Percentiles rank a stretch among this genome's conserved stretches.
These are phyloP conservation scores for Baryphthengus martii DNA, from an alignment of 2,113 vertebrate genomes.

Conservation along the genomic window DNA sequence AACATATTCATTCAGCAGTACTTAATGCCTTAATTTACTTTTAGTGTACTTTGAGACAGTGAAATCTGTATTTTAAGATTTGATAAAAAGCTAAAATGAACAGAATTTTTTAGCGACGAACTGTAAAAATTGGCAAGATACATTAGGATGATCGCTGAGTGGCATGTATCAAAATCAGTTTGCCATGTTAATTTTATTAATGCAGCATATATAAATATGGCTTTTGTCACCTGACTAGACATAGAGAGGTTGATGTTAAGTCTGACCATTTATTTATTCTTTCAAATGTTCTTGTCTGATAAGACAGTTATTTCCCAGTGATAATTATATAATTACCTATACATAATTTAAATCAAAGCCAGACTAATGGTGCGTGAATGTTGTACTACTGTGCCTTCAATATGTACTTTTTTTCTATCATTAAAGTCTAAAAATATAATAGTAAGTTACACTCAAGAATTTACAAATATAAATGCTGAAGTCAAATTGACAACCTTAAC, in stretches of 20 bases:
- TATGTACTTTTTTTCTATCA: background rate
- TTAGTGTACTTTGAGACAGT: background rate
- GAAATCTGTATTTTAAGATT: constrained; percentile 9
- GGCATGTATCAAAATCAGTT: background rate
- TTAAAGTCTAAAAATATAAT: background rate
- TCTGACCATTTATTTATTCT: background rate
- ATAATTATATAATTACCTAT: background rate
- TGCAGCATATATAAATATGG: background rate
- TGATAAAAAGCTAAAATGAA: background rate
- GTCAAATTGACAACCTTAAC: background rate
- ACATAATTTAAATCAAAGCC: constrained; percentile 17
- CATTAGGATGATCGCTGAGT: background rate
- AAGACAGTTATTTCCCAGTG: background rate
- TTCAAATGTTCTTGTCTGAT: background rate
- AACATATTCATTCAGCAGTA: background rate
- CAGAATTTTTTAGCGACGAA: background rate
- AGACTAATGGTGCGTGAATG: background rate
- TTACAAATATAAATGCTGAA: background rate
- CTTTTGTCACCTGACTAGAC: background rate
- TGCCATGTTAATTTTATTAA: background rate
- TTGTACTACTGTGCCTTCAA: background rate
- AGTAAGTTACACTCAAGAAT: background rate
- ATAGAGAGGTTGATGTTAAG: background rate
- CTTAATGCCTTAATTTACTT: constrained; percentile 35
- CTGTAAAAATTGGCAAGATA: background rate